Evolutionary conservation across 2,888 invertebrate genomes (phyloP).

Genomic region (Parnassius smintheus): DNA sequence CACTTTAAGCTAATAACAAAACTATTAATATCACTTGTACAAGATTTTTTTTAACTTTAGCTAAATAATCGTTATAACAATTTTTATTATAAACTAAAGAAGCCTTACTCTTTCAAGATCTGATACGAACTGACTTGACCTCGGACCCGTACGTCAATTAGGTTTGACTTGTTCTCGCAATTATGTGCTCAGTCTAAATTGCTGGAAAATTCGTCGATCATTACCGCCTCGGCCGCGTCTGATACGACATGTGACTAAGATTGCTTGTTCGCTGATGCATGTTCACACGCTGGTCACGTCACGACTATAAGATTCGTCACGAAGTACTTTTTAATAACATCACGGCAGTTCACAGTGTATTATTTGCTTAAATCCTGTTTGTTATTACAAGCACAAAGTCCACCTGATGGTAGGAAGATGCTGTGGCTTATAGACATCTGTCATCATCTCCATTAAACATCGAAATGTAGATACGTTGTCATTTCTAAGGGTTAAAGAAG

Average conservation of each 20-base stretch:
- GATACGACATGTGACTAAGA: constrained; percentile 59
- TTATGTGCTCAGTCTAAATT: constrained; percentile 78
- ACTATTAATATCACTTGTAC: no score
- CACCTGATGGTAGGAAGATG: no score
- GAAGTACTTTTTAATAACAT: neutral
- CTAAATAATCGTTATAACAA: no score
- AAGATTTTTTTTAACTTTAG: no score
- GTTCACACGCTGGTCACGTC: constrained; percentile 48
- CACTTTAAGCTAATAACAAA: no score
- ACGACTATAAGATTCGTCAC: constrained; percentile 8
- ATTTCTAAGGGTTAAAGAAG: no score
- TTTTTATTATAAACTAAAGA: no score
- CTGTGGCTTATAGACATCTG: no score
- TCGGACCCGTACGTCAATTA: constrained; percentile 70
- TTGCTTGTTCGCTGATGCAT: constrained; percentile 33
- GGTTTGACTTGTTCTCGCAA: constrained; percentile 76
- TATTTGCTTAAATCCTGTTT: neutral
- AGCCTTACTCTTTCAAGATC: constrained; percentile 42
- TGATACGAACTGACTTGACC: constrained; percentile 65
- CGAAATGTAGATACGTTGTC: no score
- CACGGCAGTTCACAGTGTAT: neutral
- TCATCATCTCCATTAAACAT: no score
- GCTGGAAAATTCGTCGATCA: constrained; percentile 71
- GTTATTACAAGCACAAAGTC: no score
- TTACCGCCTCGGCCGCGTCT: constrained; percentile 63